Conservation (phyloP, 2,888 invertebrate species). For the Sarcophaga rosellei region DNA sequence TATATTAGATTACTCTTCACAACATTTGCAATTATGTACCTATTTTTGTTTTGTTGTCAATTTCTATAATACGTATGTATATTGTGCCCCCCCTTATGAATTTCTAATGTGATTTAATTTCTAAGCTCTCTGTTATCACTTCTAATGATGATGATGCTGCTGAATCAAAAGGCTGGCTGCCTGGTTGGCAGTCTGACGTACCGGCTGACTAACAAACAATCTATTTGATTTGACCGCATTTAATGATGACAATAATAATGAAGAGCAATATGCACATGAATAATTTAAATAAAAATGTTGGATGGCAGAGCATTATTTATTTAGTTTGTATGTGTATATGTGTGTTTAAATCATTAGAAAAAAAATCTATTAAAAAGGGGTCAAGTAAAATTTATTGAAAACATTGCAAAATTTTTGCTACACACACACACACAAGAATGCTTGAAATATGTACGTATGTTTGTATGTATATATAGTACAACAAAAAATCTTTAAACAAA, state of each 20-base stretch:
- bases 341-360: too few relatives aligned
- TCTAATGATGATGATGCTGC: conserved; percentile 27
- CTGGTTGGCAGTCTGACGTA: background rate
- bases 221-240: too few relatives aligned
- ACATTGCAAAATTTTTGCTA: too few relatives aligned
- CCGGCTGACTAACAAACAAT: too few relatives aligned
- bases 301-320: conserved; percentile 4
- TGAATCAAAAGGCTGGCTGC: background rate
- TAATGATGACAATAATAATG: conserved; percentile 4
- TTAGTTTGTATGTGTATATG: background rate
- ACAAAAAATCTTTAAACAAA: background rate
- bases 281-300: conserved; percentile 46
- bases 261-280: background rate
- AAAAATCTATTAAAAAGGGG: conserved; percentile 12
- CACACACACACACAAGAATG: too few relatives aligned
- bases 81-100: conserved; percentile 3
- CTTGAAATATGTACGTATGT: background rate
- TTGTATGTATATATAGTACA: background rate
- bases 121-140: background rate
- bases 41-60: background rate
- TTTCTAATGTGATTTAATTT: conserved; percentile 57
- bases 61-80: background rate
- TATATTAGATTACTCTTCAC: too few relatives aligned
- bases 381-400: conserved; percentile 15
- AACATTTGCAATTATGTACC: background rate